phyloP scores from a whole-genome alignment of 2,797 vertebrate genomes.

The Anas bahamensis region DNA sequence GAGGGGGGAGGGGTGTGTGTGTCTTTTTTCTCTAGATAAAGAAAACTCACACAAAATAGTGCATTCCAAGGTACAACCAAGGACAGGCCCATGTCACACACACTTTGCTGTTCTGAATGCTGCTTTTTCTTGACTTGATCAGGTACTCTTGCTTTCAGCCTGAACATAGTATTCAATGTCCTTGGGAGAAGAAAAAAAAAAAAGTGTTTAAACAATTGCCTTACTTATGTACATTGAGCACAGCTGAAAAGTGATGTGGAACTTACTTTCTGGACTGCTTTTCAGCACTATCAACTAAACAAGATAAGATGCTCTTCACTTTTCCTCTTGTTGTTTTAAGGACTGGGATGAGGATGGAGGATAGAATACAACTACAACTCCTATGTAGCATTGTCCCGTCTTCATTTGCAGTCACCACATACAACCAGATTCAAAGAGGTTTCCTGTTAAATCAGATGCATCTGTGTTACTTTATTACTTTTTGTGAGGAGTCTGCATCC shows the following conservation, averaged over 20 bases:
- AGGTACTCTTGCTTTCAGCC: accelerated
- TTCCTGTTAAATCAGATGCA: background rate
- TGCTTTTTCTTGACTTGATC: background rate
- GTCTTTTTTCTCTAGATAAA: background rate
- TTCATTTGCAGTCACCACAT: background rate
- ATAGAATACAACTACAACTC: background rate
- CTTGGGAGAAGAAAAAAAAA: background rate
- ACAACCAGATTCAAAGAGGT: background rate
- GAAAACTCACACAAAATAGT: accelerated
- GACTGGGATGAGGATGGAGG: background rate
- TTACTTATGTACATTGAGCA: background rate
- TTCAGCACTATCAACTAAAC: background rate
- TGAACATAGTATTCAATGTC: background rate
- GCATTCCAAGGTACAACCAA: background rate
- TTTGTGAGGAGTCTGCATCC: background rate
- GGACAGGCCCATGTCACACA: background rate
- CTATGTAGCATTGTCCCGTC: background rate
- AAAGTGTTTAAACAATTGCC: background rate
- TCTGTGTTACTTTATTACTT: background rate
- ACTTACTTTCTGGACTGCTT: background rate
- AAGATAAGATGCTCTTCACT: background rate
- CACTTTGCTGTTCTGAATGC: background rate
- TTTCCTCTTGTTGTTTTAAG: background rate
- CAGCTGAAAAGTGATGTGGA: background rate
- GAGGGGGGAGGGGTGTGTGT: background rate